Base-by-base conservation (phyloP, 2,797 vertebrate genomes). In the Melanotaenia maccullochi region DNA sequence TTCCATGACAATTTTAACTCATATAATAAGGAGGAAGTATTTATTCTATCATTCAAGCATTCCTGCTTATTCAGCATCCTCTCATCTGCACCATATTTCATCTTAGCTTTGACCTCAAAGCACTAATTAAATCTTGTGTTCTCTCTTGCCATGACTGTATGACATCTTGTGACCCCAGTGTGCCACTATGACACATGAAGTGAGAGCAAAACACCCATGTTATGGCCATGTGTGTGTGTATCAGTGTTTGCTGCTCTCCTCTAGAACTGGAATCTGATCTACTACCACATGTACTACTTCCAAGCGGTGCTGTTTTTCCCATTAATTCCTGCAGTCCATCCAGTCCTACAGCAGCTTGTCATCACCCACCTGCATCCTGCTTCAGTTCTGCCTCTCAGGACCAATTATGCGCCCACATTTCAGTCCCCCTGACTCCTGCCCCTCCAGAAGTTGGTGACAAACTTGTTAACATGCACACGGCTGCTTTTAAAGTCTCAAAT, bases 281-380 rank as follows among this genome's bases (percentile, higher is more conserved):
- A 51, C 42, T 35, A 57, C 18, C 18, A 62, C 32, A 60, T 71
- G 36, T 20, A 42, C 59, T 28, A 22, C 59, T 71, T 63, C 51
- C 20, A 67, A n/a, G 56, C 32, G 9, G 55, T 73, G 76, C 87
- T 91, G 90, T 78, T 91, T 87, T 90, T 67, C 74, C 65, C 89
- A 87, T 92, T 89, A 87, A 77, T 81, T 74, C 73, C 74, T 80
- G 9, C 65, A 71, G 78, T 85, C 74, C 71, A 77, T 86, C 57
- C 81, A 68, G 83, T 64, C 74, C 51, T 85, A 81, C 72, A 83
- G 88, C 86, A 89, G 82, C 77, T 78, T 90, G 85, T 90, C 90
- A 87, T 78, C 89, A 5, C 79, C 87, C 65, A 9, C 62, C 68
- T 68, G 38, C 51, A n/a, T 71, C 70, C 74, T 65, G 56, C 47